Percentiles rank a stretch among this genome's conserved stretches.
These are phyloP conservation scores for Aplidium turbinatum DNA, from an alignment of 23 tunicate species.

Conservation along the genomic window DNA sequence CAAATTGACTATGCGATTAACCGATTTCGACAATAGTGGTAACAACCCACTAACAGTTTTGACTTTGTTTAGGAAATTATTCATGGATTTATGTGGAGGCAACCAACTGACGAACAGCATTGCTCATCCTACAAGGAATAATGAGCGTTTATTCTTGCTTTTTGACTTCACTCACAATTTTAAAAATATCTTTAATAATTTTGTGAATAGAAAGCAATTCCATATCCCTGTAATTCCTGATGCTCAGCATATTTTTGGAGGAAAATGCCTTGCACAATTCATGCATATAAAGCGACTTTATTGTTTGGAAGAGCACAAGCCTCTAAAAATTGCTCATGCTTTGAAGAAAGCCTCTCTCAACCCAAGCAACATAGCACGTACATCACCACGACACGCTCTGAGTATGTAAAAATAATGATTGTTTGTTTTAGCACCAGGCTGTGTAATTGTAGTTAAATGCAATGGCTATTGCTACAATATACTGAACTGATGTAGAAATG, in stretches of 20 bases:
- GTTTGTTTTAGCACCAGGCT: no score
- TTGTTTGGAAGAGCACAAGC: slow-evolving; percentile 4
- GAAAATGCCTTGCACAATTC: not conserved
- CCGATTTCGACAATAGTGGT: no score
- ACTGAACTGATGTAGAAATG: no score
- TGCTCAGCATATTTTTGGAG: slow-evolving; percentile 26
- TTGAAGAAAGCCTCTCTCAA: slow-evolving; percentile 29
- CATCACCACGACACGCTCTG: slow-evolving; percentile 19
- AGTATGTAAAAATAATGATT: not conserved
- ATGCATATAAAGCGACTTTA: not conserved
- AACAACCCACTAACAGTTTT: no score
- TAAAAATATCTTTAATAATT: slow-evolving; percentile 22
- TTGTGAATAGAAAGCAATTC: not conserved
- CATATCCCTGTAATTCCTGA: slow-evolving; percentile 3
- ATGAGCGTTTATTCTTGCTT: slow-evolving; percentile 19
- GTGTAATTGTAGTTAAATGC: no score
- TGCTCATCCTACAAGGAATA: not conserved
- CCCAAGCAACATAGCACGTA: slow-evolving; percentile 17
- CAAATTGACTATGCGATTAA: no score
- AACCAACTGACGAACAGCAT: slow-evolving; percentile 9
- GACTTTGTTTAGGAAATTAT: slow-evolving; percentile 29
- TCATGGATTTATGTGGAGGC: slow-evolving; percentile 14
- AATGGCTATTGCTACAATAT: no score
- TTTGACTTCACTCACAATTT: slow-evolving; percentile 33
- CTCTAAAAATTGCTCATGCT: slow-evolving; percentile 15